A percentile compares a stretch with the other conserved stretches of the same genome.
Evolutionary conservation across 2,113 vertebrate genomes (phyloP).

Genomic region (Pterocles orientalis): DNA sequence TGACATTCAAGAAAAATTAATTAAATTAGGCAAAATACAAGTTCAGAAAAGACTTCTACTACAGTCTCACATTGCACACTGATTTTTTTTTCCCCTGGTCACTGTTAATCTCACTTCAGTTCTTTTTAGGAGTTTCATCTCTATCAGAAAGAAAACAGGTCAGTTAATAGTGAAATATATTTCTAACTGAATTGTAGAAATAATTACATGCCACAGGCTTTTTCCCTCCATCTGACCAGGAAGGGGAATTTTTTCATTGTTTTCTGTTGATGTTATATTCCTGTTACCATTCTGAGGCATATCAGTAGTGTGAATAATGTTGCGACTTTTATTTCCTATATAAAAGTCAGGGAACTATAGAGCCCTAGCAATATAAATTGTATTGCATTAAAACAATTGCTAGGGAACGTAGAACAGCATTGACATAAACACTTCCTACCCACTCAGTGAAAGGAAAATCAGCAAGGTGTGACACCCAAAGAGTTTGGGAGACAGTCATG

Average conservation of each 20-base stretch:
- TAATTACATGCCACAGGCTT: not conserved
- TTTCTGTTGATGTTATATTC: not conserved
- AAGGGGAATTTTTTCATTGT: not conserved
- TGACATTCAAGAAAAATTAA: not conserved
- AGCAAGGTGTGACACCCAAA: not conserved
- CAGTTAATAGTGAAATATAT: not conserved
- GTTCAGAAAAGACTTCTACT: not conserved
- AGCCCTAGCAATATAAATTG: not conserved
- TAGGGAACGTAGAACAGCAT: not conserved
- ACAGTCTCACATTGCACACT: not conserved
- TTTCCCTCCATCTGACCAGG: not conserved
- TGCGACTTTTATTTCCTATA: not conserved
- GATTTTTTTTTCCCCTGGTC: not conserved
- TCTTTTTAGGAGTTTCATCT: not conserved
- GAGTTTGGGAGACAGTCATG: not conserved
- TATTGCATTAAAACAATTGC: not conserved
- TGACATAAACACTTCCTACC: not conserved
- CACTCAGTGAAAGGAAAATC: not conserved
- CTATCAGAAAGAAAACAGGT: not conserved
- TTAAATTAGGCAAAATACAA: not conserved
- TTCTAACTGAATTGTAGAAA: not conserved
- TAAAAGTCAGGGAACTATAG: not conserved
- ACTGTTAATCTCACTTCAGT: not conserved
- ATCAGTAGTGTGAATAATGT: not conserved
- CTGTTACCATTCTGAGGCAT: not conserved